Conservation (phyloP, 2,888 invertebrate genomes). For the Plebejus argus region DNA sequence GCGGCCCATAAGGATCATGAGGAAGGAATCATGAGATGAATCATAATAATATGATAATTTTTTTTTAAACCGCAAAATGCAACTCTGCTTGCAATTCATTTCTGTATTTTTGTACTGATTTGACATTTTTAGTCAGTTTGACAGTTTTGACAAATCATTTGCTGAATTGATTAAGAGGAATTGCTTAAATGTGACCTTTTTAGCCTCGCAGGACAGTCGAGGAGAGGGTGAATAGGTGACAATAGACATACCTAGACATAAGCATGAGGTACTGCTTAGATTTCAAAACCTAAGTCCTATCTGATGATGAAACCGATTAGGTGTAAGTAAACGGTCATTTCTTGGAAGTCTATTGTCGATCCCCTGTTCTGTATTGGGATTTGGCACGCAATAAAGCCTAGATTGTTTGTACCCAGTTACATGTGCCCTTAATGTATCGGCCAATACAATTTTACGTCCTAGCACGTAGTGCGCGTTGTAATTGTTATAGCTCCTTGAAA, state of each 20-base stretch:
- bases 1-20: too few relatives aligned
- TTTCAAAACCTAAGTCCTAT: background rate
- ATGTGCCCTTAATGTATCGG: slow-evolving; percentile 49
- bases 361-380: slow-evolving; percentile 7
- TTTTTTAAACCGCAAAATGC: too few relatives aligned
- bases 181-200: too few relatives aligned
- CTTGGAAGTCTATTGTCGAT: slow-evolving; percentile 9
- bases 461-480: slow-evolving; percentile 47
- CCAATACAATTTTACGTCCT: slow-evolving; percentile 62
- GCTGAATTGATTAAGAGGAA: too few relatives aligned
- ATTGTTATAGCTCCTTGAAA: background rate
- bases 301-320: background rate
- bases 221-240: too few relatives aligned
- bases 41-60: too few relatives aligned
- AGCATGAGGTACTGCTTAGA: background rate
- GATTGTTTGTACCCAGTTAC: slow-evolving; percentile 40
- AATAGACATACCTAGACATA: background rate
- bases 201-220: too few relatives aligned
- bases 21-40: too few relatives aligned
- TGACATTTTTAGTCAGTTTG: too few relatives aligned
- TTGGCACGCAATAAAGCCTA: slow-evolving; percentile 12
- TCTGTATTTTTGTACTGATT: too few relatives aligned
- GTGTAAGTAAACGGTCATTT: slow-evolving; percentile 2
- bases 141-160: too few relatives aligned
- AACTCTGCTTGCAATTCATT: too few relatives aligned